These are phyloP conservation scores for Phrynocephalus versicolor DNA, from an alignment of 2,113 vertebrate species.

Conservation along the genomic window DNA sequence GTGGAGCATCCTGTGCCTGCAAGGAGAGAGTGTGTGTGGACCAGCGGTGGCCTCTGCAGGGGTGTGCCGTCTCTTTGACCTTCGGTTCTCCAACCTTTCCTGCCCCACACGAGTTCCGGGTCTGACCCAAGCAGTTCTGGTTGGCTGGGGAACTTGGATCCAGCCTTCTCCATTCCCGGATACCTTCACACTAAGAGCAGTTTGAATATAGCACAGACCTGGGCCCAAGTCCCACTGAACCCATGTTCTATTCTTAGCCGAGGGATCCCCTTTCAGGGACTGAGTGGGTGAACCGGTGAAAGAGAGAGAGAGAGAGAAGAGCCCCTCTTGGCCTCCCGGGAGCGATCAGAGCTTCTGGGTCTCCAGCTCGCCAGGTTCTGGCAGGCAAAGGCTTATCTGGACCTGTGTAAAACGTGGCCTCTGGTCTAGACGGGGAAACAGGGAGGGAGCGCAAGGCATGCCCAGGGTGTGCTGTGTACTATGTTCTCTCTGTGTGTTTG, in stretches of 20 bases:
- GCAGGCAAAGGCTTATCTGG: rapidly evolving
- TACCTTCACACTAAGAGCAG: too few relatives aligned
- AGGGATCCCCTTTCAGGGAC: slow-evolving; percentile 59
- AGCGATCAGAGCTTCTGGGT: background rate
- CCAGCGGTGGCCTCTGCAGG: too few relatives aligned
- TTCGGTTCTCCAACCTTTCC: background rate
- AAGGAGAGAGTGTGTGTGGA: too few relatives aligned
- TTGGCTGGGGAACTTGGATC: too few relatives aligned
- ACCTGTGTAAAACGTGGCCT: background rate
- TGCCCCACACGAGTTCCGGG: background rate
- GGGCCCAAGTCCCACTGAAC: background rate
- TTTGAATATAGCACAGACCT: background rate
- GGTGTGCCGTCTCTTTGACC: background rate
- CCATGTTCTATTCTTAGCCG: slow-evolving; percentile 44
- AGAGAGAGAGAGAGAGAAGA: background rate
- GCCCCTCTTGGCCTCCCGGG: background rate
- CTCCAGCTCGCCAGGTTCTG: rapidly evolving
- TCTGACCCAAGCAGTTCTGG: too few relatives aligned
- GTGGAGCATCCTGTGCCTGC: too few relatives aligned
- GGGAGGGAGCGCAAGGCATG: slow-evolving; percentile 42
- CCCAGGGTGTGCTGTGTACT: background rate
- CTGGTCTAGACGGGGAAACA: background rate
- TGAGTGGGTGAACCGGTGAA: rapidly evolving
- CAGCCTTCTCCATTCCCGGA: too few relatives aligned
- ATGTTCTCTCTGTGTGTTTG: too few relatives aligned